Base-by-base conservation (phyloP, 2,888 invertebrate species). In the Drosophila monieri region DNA sequence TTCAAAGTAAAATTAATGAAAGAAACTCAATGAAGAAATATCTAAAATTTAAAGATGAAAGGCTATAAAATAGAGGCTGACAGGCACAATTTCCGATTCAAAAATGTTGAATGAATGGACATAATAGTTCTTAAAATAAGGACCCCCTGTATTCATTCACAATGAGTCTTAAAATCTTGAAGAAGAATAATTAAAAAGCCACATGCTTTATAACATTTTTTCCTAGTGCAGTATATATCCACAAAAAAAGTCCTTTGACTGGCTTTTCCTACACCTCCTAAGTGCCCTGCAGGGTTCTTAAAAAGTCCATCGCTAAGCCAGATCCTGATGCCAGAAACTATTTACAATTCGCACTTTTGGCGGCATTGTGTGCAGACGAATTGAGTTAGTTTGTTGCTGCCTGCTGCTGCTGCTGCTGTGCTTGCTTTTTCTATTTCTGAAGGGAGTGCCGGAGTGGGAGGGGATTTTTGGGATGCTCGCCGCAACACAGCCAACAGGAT, bases 341-440 rank as follows among this genome's bases (percentile, higher is more conserved):
- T 81, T 81, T 76, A 79, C 74, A 77, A 74, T 74, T 79, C 71
- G 64, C 79, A 79, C 76, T 73, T 76, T 76, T 56, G 39, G 54
- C 68, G 52, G 48, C 57, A 68, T 70, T 71, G 58, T 67, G 35
- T 46, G 67, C 62, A 67, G 76, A 84, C 59, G 69, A 59, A 74
- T 74, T 77, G 65, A 72, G 72, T 72, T 74, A 74, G 77, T 74
- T 74, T 76, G 74, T 69, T 61, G 61, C 48, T 21, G 55, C 23
- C 44, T 41, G 55, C 48, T 58, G 32, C 57, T 18, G 60, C 21
- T 51, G 47, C 43, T 41, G n/a, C n/a, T n/a, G n/a, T 54, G 18
- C 57, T 21, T 21, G 43, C 43, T 43, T 18, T 21, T 21, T 18
- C 15, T 30, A 32, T 23, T 25, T 14, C 27, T 41, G 32, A 6